Evolutionary conservation across 2,888 invertebrate genomes (phyloP).

Genomic region (Acrocera orbiculus): DNA sequence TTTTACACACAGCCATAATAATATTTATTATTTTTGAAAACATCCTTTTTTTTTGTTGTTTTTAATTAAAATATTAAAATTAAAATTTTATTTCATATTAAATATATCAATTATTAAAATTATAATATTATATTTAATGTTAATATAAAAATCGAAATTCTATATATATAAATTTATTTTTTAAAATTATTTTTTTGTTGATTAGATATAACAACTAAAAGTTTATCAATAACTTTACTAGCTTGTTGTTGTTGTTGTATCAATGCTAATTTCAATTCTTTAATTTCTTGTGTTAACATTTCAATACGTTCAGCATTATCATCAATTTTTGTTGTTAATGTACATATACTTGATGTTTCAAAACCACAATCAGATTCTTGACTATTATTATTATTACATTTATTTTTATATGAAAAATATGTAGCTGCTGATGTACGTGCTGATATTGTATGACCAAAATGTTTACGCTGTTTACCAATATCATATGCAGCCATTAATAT

Average conservation of each 20-base stretch:
- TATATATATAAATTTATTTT: slow-evolving; percentile 12
- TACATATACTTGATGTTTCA: slow-evolving; percentile 36
- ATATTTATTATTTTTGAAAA: no score
- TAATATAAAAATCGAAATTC: no score
- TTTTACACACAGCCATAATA: no score
- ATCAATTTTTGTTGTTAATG: slow-evolving; percentile 45
- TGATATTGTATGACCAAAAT: slow-evolving; percentile 49
- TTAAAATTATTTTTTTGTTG: slow-evolving; percentile 28
- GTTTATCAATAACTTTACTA: slow-evolving; percentile 31
- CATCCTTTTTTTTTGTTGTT: no score
- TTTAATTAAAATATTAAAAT: no score
- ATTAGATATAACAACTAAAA: slow-evolving; percentile 29
- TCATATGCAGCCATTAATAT: slow-evolving; percentile 66
- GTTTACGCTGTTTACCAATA: slow-evolving; percentile 58
- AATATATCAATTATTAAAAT: no score
- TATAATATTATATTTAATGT: background rate
- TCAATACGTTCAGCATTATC: slow-evolving; percentile 50
- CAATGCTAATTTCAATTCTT: slow-evolving; percentile 42
- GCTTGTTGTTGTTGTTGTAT: slow-evolving; percentile 33
- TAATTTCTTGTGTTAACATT: slow-evolving; percentile 46
- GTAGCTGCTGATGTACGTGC: slow-evolving; percentile 45
- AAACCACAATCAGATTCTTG: slow-evolving; percentile 37
- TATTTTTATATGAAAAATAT: slow-evolving; percentile 43
- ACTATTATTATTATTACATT: slow-evolving; percentile 31
- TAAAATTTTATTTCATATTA: no score